Evolutionary conservation across 1,140 invertebrate species (phyloP).

Genomic region (Heliconius hermathena): DNA sequence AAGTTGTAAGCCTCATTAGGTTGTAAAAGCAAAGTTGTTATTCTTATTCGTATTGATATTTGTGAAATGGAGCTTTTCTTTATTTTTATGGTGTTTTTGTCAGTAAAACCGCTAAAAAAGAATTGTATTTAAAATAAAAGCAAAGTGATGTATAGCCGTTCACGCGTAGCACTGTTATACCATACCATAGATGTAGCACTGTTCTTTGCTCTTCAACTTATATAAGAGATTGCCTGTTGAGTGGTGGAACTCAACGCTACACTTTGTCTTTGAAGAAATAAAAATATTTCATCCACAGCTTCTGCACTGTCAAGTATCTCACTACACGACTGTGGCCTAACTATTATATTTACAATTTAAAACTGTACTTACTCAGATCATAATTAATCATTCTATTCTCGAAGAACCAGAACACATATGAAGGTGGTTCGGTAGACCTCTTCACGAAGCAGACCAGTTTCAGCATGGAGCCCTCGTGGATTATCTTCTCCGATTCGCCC

Average conservation of each 20-base stretch:
- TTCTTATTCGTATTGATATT: neutral
- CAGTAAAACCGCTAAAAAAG: neutral
- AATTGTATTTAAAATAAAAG: too few species aligned
- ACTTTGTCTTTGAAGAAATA: too few species aligned
- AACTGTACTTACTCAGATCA: conserved; percentile 87
- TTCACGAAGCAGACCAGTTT: conserved; percentile 90
- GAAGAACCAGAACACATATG: conserved; percentile 95
- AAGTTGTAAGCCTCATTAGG: neutral
- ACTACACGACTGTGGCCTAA: neutral
- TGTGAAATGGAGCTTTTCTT: neutral
- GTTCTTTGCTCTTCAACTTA: too few species aligned
- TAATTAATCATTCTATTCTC: conserved; percentile 95
- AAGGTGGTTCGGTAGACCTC: conserved; percentile 91
- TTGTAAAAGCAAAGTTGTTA: neutral
- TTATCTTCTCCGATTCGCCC: conserved; percentile 91
- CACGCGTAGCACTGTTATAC: too few species aligned
- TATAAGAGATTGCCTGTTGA: too few species aligned
- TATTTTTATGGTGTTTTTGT: neutral
- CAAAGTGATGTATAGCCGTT: too few species aligned
- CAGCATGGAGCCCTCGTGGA: conserved; percentile 91
- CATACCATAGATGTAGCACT: too few species aligned
- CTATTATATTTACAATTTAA: too few species aligned
- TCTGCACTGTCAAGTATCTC: too few species aligned
- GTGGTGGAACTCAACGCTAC: too few species aligned
- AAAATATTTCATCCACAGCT: too few species aligned